Base-by-base conservation (phyloP, 2,797 vertebrate species). In the Sebastes oblongus region DNA sequence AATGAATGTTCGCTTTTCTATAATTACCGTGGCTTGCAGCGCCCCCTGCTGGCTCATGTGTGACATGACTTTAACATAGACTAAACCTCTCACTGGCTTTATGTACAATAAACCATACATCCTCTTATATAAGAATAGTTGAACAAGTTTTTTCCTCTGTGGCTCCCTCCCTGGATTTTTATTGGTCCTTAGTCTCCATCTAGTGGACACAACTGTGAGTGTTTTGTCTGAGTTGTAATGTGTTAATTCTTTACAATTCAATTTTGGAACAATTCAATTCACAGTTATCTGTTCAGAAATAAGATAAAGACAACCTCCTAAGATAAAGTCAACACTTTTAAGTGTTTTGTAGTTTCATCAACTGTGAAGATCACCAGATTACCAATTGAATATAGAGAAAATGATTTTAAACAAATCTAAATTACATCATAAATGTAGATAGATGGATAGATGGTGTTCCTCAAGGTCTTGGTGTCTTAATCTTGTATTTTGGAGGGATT, bases 101-200 rank as follows among this genome's bases (percentile, higher is more conserved):
- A 11, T 32, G 18, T 8, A 20, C 16, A 29, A 22, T 24, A 30
- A 30, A 30, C 4, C 22, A 3, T 16, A 8, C 8, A 0, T 50
- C 10, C 2, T 59, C 25, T 8, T 36, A 7, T 8, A 5, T 39
- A 2, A 4, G 5, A 20, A 24, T 1, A 42, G 36, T 14, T 39
- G 22, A 16, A 30, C 18, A 1, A 18, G 4, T 22, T 36, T 12
- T 42, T 56, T 52, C 20, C 22, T 12, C n/a, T 4, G 61, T 30
- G 60, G 20, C 14, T 5, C n/a, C 13, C 22, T 68, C 20, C 13
- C 22, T 68, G 32, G 16, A 16, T 74, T 81, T 88, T 24, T 10
- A 24, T 55, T 70, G 83, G 86, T 92, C 75, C 66, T 87, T 89
- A 60, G 94, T 92, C 94, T 84, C 95, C 94, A 94, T 93, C 95